A percentile compares a stretch with the other conserved stretches of the same genome.
phyloP scores from a whole-genome alignment of 2,888 invertebrate genomes.

The Carcina quercana region DNA sequence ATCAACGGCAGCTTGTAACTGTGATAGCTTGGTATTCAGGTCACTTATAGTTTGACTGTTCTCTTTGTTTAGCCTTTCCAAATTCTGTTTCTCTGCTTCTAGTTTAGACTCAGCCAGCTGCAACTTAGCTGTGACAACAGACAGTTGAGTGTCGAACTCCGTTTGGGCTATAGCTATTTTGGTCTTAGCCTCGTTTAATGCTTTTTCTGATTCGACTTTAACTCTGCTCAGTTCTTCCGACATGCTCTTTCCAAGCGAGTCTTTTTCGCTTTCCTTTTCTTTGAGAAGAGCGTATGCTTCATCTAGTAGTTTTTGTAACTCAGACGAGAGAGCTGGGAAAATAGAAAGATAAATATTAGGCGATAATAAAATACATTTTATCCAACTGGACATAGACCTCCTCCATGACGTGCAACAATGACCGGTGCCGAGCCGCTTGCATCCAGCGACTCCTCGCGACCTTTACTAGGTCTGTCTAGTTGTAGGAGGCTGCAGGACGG shows the following conservation, averaged over 20 bases:
- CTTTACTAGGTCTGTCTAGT: no score
- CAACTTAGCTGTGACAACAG: slow-evolving; percentile 66
- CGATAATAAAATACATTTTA: no score
- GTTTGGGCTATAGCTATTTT: slow-evolving; percentile 79
- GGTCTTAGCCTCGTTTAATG: slow-evolving; percentile 69
- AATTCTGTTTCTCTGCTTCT: slow-evolving; percentile 58
- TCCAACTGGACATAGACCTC: no score
- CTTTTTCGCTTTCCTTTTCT: slow-evolving; percentile 69
- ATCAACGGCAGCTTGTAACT: slow-evolving; percentile 65
- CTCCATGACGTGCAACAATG: no score
- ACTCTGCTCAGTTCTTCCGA: slow-evolving; percentile 59
- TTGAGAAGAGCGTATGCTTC: slow-evolving; percentile 68
- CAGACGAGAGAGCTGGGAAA: slow-evolving; percentile 61
- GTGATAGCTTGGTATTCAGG: slow-evolving; percentile 55
- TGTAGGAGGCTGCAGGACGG: no score
- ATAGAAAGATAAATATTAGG: no score
- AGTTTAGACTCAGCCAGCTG: slow-evolving; percentile 68
- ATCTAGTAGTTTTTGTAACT: slow-evolving; percentile 65
- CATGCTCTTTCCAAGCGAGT: slow-evolving; percentile 65
- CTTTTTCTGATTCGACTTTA: slow-evolving; percentile 67
- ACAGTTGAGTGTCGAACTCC: slow-evolving; percentile 75
- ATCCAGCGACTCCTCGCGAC: no score
- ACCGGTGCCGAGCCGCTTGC: no score
- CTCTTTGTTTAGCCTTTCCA: slow-evolving; percentile 63
- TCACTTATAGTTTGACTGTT: slow-evolving; percentile 65